Evolutionary conservation across 2,797 vertebrate genomes (phyloP).

Genomic region (Tokudaia muenninki): DNA sequence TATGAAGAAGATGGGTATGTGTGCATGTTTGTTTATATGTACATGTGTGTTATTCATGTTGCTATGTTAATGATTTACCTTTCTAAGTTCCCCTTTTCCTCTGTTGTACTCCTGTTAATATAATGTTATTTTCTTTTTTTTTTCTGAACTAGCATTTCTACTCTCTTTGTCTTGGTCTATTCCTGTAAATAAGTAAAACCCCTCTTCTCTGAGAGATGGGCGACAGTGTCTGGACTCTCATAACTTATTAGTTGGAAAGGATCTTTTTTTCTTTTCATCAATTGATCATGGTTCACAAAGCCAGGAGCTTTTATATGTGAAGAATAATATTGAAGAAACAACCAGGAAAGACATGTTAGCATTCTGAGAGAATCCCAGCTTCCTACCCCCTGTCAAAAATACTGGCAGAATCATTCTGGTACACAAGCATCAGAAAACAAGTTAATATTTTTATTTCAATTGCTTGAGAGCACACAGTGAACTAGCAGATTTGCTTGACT

Average conservation of each 20-base stretch:
- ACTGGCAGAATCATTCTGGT: background rate
- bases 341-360: background rate
- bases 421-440: background rate
- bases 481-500: background rate
- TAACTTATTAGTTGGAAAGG: background rate
- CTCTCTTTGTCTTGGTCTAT: background rate
- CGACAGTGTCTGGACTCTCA: background rate
- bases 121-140: conserved; percentile 26
- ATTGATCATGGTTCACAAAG: conserved; percentile 59
- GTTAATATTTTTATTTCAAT: background rate
- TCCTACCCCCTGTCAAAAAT: background rate
- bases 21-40: background rate
- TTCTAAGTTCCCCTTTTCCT: background rate
- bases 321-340: background rate
- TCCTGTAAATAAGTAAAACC: background rate
- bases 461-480: background rate
- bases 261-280: conserved; percentile 11
- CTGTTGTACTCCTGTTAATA: background rate
- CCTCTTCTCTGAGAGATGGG: background rate
- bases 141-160: conserved; percentile 1
- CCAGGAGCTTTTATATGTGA: background rate
- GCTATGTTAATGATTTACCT: conserved; percentile 34
- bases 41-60: background rate
- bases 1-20: background rate
- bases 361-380: background rate